phyloP scores from a whole-genome alignment of 2,888 invertebrate genomes.

The Polyommatus icarus region DNA sequence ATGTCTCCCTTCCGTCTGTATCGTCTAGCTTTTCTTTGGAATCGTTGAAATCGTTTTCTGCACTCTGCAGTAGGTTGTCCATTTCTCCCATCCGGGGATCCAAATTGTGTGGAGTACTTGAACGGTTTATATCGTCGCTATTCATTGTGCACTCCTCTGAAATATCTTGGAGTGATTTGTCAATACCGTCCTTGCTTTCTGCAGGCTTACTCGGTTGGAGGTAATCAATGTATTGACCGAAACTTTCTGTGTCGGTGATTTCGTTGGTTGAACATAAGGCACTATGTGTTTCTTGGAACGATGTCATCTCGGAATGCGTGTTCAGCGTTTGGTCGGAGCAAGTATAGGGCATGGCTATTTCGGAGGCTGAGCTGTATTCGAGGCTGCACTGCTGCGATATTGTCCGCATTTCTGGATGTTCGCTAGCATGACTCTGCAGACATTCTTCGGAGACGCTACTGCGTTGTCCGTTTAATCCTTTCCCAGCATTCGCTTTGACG shows the following conservation, averaged over 20 bases:
- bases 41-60: slow-evolving; percentile 48
- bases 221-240: slow-evolving; percentile 74
- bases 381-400: slow-evolving; percentile 86
- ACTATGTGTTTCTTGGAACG: slow-evolving; percentile 73
- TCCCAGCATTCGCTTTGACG: slow-evolving; percentile 61
- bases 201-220: slow-evolving; percentile 62
- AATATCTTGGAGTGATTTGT: slow-evolving; percentile 71
- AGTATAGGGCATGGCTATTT: slow-evolving; percentile 75
- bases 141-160: slow-evolving; percentile 75
- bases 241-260: slow-evolving; percentile 76
- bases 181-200: slow-evolving; percentile 60
- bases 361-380: slow-evolving; percentile 83
- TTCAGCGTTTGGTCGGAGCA: slow-evolving; percentile 76
- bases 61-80: slow-evolving; percentile 60
- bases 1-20: slow-evolving; percentile 61
- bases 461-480: slow-evolving; percentile 60
- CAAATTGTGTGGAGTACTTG: slow-evolving; percentile 58
- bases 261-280: slow-evolving; percentile 75
- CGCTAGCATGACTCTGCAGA: slow-evolving; percentile 65
- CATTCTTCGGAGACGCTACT: slow-evolving; percentile 73
- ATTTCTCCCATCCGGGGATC: slow-evolving; percentile 55
- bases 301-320: slow-evolving; percentile 74
- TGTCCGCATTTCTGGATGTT: slow-evolving; percentile 80
- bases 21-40: slow-evolving; percentile 66
- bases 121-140: slow-evolving; percentile 64